These are phyloP conservation scores for Oryctes rhinoceros DNA, from an alignment of 1,140 invertebrate species.

Conservation along the genomic window DNA sequence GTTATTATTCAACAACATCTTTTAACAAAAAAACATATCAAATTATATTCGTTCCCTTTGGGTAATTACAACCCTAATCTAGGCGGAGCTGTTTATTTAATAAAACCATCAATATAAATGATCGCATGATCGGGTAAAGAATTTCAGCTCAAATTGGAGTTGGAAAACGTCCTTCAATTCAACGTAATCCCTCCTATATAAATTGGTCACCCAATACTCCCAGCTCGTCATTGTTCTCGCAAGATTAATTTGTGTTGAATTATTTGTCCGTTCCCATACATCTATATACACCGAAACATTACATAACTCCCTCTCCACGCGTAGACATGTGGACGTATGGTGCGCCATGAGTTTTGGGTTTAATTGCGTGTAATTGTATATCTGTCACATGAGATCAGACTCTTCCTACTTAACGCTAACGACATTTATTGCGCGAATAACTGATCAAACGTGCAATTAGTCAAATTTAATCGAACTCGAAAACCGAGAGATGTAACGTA, in stretches of 20 bases:
- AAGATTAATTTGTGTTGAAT: neutral
- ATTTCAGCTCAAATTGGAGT: too few species aligned
- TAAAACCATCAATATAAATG: too few species aligned
- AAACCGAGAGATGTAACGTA: too few species aligned
- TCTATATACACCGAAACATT: neutral
- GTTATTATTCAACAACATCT: too few species aligned
- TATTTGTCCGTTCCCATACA: neutral
- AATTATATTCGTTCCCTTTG: too few species aligned
- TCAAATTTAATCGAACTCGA: constrained; percentile 30
- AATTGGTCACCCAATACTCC: neutral
- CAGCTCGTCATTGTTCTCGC: neutral
- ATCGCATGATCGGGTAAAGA: too few species aligned
- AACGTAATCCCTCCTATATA: too few species aligned
- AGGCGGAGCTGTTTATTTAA: too few species aligned
- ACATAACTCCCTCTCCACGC: neutral
- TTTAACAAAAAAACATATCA: too few species aligned
- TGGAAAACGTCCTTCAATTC: too few species aligned
- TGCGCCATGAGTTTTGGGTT: neutral
- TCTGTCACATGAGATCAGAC: constrained; percentile 17
- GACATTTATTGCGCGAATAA: constrained; percentile 32
- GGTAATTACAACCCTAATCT: too few species aligned
- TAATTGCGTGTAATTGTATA: constrained; percentile 15
- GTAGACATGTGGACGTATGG: neutral
- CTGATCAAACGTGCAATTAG: constrained; percentile 26
- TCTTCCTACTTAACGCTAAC: neutral